These are phyloP conservation scores for Penaeus vannamei DNA, from an alignment of 1,140 invertebrate species.

Conservation along the genomic window DNA sequence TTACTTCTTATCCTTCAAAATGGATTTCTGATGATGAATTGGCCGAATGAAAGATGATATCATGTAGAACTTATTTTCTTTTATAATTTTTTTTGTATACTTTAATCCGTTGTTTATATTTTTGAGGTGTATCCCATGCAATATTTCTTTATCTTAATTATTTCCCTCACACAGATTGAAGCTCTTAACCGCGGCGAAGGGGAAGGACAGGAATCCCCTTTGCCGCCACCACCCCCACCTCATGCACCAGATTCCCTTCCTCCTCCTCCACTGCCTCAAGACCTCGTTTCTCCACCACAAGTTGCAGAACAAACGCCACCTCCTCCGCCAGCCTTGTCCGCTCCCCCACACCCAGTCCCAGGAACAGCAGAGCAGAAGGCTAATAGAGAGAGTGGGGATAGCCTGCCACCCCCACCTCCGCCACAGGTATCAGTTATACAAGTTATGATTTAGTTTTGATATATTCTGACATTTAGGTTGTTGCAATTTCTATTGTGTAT, in stretches of 20 bases:
- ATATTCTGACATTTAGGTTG: no score
- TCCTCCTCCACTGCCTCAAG: constrained; percentile 65
- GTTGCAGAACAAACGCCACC: constrained; percentile 34
- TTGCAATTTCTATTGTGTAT: no score
- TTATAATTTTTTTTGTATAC: neutral
- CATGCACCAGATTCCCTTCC: constrained; percentile 23
- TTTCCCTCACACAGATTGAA: constrained; percentile 44
- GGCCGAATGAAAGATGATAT: neutral
- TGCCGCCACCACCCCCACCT: constrained; percentile 66
- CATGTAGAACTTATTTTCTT: neutral
- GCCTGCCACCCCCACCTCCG: constrained; percentile 64
- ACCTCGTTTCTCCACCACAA: constrained; percentile 18
- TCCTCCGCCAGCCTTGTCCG: constrained; percentile 66
- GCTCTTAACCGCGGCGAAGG: constrained; percentile 46
- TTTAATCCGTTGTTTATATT: neutral
- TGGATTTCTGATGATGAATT: neutral
- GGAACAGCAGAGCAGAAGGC: constrained; percentile 16
- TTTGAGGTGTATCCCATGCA: neutral
- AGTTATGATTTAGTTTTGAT: no score
- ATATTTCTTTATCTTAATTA: no score
- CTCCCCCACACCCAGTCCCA: constrained; percentile 56
- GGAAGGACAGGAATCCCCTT: neutral
- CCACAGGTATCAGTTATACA: constrained; percentile 49
- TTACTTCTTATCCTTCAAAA: neutral
- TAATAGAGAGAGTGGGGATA: constrained; percentile 43